Percentiles rank a stretch among this genome's conserved stretches.
phyloP scores from a whole-genome alignment of 2,888 invertebrate species.

The Zhuqinia jingwanae region DNA sequence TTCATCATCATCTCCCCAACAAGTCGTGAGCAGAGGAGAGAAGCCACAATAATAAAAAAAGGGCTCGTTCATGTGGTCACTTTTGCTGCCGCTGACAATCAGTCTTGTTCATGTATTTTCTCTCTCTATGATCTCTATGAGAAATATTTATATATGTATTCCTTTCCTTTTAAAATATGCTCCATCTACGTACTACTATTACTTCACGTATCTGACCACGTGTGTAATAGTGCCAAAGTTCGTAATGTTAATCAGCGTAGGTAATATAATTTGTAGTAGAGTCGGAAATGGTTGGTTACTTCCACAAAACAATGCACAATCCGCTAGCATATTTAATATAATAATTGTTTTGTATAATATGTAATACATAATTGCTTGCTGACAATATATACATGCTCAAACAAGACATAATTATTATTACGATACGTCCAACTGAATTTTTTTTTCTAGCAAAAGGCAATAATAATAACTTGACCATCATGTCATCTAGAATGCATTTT shows the following conservation, averaged over 20 bases:
- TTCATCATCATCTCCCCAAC: slow-evolving; percentile 36
- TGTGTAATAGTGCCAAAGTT: neutral
- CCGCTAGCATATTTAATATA: too few relatives aligned
- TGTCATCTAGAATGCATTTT: too few relatives aligned
- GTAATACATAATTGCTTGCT: slow-evolving; percentile 49
- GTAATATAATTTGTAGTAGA: neutral
- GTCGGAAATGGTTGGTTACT: slow-evolving; percentile 20
- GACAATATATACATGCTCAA: neutral
- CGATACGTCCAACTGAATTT: slow-evolving; percentile 14
- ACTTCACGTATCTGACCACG: neutral
- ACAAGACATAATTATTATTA: slow-evolving; percentile 9
- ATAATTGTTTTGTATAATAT: slow-evolving; percentile 57
- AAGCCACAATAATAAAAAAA: neutral
- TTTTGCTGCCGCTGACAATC: slow-evolving; percentile 25
- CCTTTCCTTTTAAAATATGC: slow-evolving; percentile 25
- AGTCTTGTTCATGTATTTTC: neutral
- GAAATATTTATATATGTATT: too few relatives aligned
- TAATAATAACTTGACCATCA: too few relatives aligned
- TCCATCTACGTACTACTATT: too few relatives aligned
- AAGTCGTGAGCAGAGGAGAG: slow-evolving; percentile 17
- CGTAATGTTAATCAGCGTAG: neutral
- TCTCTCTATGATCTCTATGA: too few relatives aligned
- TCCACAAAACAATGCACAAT: neutral
- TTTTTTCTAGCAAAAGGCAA: slow-evolving; percentile 23
- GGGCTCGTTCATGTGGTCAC: neutral